Evolutionary conservation across 2,113 vertebrate genomes (phyloP), one percentile per base, ranked within the genome.

Genomic region (Melanotaenia duboulayi): DNA sequence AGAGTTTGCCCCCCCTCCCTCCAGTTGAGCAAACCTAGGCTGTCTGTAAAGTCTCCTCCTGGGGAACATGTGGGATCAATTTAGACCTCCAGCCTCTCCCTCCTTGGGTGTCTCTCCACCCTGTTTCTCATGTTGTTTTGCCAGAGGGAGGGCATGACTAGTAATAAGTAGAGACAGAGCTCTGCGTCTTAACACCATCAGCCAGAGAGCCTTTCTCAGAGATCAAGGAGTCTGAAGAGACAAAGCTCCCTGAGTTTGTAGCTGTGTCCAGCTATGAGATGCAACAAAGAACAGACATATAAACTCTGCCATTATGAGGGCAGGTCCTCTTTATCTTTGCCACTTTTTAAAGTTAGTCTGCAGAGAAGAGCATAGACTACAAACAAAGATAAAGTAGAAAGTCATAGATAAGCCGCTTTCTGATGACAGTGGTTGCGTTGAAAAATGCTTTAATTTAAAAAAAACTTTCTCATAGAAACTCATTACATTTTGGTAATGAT

Each of bases 61-160:
- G 24, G 59, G 74, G 83, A 93, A 91, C 93, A 94, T 93, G 91
- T 94, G 93, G 91, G 86, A 91, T 83, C 91, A 66, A 93, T 94
- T 94, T 94, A 85, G 91, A 85, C 82, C 81, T 87, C 83, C 87
- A 74, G 85, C 86, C 83, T 82, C 88, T 85, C 89, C 89, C 88
- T 87, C 90, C 81, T 65, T 59, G 78, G 78, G 79, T 73, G 84
- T 74, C 90, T 74, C 90, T 92, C 92, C 90, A 83, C 91, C 91
- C 89, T 73, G 54, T 87, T 89, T 87, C 81, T 82, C 65, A 2
- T 74, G 69, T 82, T 88, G 73, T 85, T 91, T 88, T 89, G 84
- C 81, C 79, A 86, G 72, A 83, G 60, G 74, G 32, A 86, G 78
- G 46, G 81, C 75, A 55, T 76, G 84, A 82, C 81, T 85, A 70